Evolutionary conservation across 1,140 invertebrate species (phyloP).

Genomic region (Melanaphis sacchari): DNA sequence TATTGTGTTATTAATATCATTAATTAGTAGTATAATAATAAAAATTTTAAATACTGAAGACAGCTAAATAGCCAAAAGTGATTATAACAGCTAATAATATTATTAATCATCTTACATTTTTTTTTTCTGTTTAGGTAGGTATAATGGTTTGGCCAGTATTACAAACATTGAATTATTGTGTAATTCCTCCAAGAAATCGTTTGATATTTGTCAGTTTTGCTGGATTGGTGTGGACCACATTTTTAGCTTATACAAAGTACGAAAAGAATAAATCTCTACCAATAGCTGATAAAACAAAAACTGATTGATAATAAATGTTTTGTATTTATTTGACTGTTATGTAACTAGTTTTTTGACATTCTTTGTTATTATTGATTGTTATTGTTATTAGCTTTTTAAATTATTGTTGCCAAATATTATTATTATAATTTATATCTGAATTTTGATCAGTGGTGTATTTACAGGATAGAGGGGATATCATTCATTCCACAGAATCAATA

Average conservation of each 20-base stretch:
- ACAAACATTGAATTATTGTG: slow-evolving; percentile 81
- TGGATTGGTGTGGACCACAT: slow-evolving; percentile 84
- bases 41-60: not conserved
- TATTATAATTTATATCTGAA: not conserved
- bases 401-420: slow-evolving; percentile 39
- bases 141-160: slow-evolving; percentile 81
- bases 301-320: not conserved
- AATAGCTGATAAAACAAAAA: not conserved
- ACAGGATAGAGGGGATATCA: not conserved
- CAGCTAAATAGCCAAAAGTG: too few relatives aligned
- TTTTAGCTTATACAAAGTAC: slow-evolving; percentile 85
- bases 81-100: too few relatives aligned
- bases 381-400: slow-evolving; percentile 44
- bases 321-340: not conserved
- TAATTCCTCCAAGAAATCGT: slow-evolving; percentile 79
- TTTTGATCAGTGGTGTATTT: not conserved
- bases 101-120: not conserved
- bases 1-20: too few relatives aligned
- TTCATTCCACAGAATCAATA: not conserved
- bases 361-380: not conserved
- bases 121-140: slow-evolving; percentile 70
- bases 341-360: not conserved
- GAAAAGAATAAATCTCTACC: not conserved
- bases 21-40: not conserved
- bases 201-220: slow-evolving; percentile 82